Evolutionary conservation across 2,888 invertebrate species (phyloP), one percentile per base, ranked within the genome.

Genomic region (Notocelia uddmanniana): DNA sequence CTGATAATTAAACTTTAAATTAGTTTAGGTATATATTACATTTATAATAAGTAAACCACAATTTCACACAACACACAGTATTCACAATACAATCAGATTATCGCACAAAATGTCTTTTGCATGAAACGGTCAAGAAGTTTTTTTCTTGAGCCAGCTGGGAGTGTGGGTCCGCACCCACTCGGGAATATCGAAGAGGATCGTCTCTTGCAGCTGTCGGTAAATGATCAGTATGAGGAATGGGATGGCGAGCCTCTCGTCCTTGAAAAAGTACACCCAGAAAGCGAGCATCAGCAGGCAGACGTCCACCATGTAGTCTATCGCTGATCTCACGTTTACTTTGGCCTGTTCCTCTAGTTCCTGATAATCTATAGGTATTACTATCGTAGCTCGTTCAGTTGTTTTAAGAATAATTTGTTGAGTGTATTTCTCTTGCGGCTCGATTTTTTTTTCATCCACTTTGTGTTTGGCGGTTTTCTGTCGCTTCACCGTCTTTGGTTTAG

Each of bases 201-300:
- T 96, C 82, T 96, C 95, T 82, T 96, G 95, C 75, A 97, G 85
- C 83, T 97, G 97, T 72, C 97, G 95, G 85, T 97, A 97, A 60
- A 97, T 95, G 86, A 97, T 95, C 2, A 97, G 91, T 52, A 95
- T 93, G 74, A 97, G 94, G 78, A 97, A 95, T 41, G 97, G 97
- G 78, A 97, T 94, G n/a, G 97, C 97, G 60, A 97, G 93, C 76
- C 96, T 94, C 83, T 97, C 97, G 82, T 97, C 97, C 81, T 96
- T 96, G 82, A 97, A 97, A 69, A 97, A 89, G 88, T 97, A 97
- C 45, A 97, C 94, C 95, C 97, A 97, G 85, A 96, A 96, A 26
- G 97, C 97, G 15, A 97, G 95, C 48, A 96, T 77, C 73, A 97
- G 95, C 80, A 97, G 94, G 54, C 96, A 96, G 73, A 97, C 85